Base-by-base conservation (phyloP, 1,140 invertebrate species). In the Ruditapes philippinarum region DNA sequence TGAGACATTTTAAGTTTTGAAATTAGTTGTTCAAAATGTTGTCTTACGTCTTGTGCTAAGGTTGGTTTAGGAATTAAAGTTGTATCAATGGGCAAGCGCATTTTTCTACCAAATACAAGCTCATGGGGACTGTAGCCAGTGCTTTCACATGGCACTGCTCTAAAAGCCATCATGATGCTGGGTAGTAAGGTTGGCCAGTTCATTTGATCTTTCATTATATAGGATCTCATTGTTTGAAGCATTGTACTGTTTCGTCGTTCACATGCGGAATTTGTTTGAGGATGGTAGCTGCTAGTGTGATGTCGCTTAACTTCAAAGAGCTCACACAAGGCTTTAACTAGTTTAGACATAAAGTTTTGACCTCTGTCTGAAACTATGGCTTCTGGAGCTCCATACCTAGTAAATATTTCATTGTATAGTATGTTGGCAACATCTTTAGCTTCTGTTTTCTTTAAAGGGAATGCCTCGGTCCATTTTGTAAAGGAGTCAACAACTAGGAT, bases 231-330 rank as follows among this genome's bases (percentile, higher is more conserved):
- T 5, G 40, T 57, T 83, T 88, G 73, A 14, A 36, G 54, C 19
- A 88, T 22, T 11, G 68, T 65, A 19, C 45, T 74, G 54, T 76
- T 82, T 19, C n/a, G n/a, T 45, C 86, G 60, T 74, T 90, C 89
- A 84, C 68, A 88, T 62, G 91, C 70, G 38, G 86, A n/a, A 51
- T 93, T 93, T 22, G 85, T 87, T 73, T 89, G 76, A 31, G 91
- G 91, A 87, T 93, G 92, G 70, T 91, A 93, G 33, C 51, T 60
- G 31, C 86, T 90, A 36, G 91, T 90, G 57, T 76, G 38, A 31
- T 89, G 82, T 25, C 86, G 49, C 31, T 49, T 91, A n/a, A 92
- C 85, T 25, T 85, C 42, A 57, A 92, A 92, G 12, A 92, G 28
- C 28, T 91, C 83, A 80, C 88, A 91, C 17, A 93, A 28, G n/a